phyloP scores from a whole-genome alignment of 2,888 invertebrate genomes.

The Mesorhabditis spiculigera region DNA sequence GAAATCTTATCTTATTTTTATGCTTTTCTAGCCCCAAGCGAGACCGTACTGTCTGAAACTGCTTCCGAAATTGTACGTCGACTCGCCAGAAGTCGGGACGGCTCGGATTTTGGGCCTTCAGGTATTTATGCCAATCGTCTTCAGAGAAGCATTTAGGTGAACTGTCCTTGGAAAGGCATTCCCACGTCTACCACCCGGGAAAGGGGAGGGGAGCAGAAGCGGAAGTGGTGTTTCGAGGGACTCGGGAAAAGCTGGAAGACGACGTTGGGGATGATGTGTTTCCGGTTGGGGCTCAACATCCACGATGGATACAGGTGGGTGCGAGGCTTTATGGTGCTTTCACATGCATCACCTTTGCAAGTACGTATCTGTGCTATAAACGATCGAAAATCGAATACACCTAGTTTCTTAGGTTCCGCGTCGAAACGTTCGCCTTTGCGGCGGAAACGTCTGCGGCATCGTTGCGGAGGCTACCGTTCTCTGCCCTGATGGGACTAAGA shows the following conservation, averaged over 20 bases:
- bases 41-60: slow-evolving; percentile 8
- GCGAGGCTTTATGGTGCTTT: not conserved
- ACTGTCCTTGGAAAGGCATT: not conserved
- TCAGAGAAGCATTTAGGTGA: too few relatives aligned
- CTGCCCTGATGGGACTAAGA: slow-evolving; percentile 12
- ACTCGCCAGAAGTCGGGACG: slow-evolving; percentile 7
- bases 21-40: slow-evolving; percentile 21
- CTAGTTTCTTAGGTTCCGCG: not conserved
- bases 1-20: not conserved
- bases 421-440: not conserved
- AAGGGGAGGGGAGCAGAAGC: not conserved
- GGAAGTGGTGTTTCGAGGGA: not conserved
- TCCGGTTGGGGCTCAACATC: not conserved
- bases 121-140: too few relatives aligned
- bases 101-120: not conserved
- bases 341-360: not conserved
- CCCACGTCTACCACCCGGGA: not conserved
- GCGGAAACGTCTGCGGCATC: slow-evolving; percentile 31
- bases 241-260: not conserved
- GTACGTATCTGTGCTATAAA: too few relatives aligned
- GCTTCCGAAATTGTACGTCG: slow-evolving; percentile 14
- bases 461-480: slow-evolving; percentile 35
- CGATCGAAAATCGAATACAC: not conserved
- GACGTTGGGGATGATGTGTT: not conserved
- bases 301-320: not conserved